phyloP scores from a whole-genome alignment of 2,113 vertebrate species.

The Sturnira hondurensis region DNA sequence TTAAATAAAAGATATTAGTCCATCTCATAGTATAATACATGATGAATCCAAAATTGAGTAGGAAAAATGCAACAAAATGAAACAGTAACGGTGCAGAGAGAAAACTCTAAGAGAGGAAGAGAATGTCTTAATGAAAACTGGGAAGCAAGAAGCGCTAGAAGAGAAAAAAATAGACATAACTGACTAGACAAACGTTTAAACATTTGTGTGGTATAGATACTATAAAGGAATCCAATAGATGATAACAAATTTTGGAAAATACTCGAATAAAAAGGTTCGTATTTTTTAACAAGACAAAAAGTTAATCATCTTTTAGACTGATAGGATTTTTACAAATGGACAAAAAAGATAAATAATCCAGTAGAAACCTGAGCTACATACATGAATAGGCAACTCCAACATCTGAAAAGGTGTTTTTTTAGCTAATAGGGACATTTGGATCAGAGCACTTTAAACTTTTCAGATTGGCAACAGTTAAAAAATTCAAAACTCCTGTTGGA shows the following conservation, averaged over 20 bases:
- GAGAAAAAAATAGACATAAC: neutral
- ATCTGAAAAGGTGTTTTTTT: neutral
- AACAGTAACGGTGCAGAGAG: neutral
- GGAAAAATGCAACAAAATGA: neutral
- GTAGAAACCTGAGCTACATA: neutral
- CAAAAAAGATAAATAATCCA: neutral
- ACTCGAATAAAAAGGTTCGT: neutral
- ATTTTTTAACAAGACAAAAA: neutral
- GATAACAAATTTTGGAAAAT: neutral
- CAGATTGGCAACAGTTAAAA: neutral
- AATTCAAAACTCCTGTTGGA: neutral
- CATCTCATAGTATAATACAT: neutral
- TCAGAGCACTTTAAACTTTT: neutral
- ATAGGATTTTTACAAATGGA: neutral
- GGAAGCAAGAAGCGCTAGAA: neutral
- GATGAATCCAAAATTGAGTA: neutral
- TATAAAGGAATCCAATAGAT: neutral
- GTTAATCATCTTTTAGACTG: neutral
- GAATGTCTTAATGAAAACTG: neutral
- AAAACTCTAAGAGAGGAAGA: neutral
- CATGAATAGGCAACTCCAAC: neutral
- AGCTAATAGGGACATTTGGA: neutral
- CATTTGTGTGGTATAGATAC: neutral
- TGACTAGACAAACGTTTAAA: neutral
- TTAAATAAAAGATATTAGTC: neutral